A percentile compares a stretch with the other conserved stretches of the same genome.
Evolutionary conservation across 2,888 invertebrate species (phyloP).

Genomic region (Syrista parreyssii): DNA sequence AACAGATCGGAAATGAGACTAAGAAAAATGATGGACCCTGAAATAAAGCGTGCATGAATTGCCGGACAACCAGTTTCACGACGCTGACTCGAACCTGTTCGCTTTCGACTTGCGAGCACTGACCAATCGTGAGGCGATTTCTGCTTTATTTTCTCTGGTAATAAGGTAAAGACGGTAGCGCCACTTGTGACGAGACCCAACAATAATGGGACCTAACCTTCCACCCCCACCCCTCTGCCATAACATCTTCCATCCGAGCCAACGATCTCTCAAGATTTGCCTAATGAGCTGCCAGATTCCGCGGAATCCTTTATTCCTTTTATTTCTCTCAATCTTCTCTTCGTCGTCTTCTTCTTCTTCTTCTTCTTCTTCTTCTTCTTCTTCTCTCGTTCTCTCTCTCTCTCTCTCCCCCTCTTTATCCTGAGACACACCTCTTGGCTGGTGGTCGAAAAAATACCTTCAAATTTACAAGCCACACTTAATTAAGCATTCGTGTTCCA

Average conservation of each 20-base stretch:
- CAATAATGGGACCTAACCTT: too few species aligned
- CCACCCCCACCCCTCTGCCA: too few species aligned
- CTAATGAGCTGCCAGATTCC: too few species aligned
- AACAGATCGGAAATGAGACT: conserved; percentile 9
- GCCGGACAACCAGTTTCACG: conserved; percentile 1
- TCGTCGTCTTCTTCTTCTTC: background rate
- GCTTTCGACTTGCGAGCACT: too few species aligned
- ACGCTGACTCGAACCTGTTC: background rate
- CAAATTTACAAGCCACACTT: conserved; percentile 14
- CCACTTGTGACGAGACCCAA: too few species aligned
- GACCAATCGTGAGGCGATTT: too few species aligned
- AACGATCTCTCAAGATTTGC: too few species aligned
- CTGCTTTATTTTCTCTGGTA: too few species aligned
- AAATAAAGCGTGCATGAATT: background rate
- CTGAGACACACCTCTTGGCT: background rate
- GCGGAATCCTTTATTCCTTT: too few species aligned
- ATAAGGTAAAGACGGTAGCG: too few species aligned
- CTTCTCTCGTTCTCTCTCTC: background rate
- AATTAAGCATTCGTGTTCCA: conserved; percentile 20
- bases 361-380: background rate
- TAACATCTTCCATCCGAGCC: too few species aligned
- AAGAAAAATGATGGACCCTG: conserved; percentile 8
- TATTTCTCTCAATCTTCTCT: too few species aligned
- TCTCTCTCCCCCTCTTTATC: background rate
- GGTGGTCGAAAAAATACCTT: conserved; percentile 10